These are phyloP conservation scores for Anabas testudineus DNA, from an alignment of 2,797 vertebrate genomes.

Conservation along the genomic window DNA sequence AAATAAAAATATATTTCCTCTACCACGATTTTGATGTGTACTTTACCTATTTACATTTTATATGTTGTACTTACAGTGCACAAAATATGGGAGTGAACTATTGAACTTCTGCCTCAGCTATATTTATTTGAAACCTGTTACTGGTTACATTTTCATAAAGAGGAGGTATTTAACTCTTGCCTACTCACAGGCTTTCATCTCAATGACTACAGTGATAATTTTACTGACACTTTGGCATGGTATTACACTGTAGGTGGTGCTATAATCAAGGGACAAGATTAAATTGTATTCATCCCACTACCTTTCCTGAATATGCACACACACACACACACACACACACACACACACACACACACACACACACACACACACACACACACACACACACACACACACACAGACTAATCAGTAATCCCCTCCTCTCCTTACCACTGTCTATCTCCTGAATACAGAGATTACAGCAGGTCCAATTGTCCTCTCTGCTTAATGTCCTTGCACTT, in stretches of 20 bases:
- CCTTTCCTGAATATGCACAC: neutral
- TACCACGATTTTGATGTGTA: too few species aligned
- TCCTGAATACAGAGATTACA: slow-evolving; percentile 68
- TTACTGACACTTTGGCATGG: too few species aligned
- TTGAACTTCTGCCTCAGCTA: too few species aligned
- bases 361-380: slow-evolving; percentile 21
- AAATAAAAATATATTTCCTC: too few species aligned
- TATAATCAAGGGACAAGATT: neutral
- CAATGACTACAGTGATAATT: too few species aligned
- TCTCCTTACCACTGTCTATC: slow-evolving; percentile 50
- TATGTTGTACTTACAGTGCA: too few species aligned
- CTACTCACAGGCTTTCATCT: too few species aligned
- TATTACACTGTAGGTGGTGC: neutral
- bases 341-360: neutral
- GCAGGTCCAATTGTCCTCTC: slow-evolving; percentile 58
- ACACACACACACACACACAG: slow-evolving; percentile 25
- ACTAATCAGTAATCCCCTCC: slow-evolving; percentile 71
- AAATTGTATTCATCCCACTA: neutral
- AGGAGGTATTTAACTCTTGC: too few species aligned
- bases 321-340: neutral
- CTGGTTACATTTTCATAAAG: too few species aligned
- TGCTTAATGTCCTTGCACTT: slow-evolving; percentile 58
- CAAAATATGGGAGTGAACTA: too few species aligned
- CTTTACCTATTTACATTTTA: too few species aligned
- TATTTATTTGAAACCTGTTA: too few species aligned